A percentile compares a stretch with the other conserved stretches of the same genome.
Conservation (phyloP, 2,888 invertebrate species). For the Malachius bipustulatus region DNA sequence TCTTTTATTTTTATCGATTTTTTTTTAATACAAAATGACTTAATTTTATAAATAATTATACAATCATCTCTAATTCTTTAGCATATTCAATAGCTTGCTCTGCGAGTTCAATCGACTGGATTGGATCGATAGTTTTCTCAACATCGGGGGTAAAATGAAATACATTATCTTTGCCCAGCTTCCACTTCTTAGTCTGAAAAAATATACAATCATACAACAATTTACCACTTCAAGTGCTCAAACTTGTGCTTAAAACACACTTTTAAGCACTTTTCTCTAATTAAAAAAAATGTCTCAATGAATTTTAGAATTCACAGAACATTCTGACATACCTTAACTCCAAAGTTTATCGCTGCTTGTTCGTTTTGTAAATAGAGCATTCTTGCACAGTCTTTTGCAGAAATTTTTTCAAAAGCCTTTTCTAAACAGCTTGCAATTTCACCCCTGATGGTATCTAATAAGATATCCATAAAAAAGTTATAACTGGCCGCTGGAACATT, state of each 20-base stretch:
- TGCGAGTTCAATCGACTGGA: slow-evolving; percentile 85
- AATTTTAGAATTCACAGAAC: too few relatives aligned
- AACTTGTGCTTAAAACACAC: too few relatives aligned
- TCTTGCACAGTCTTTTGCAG: slow-evolving; percentile 74
- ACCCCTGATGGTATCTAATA: slow-evolving; percentile 87
- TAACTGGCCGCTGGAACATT: slow-evolving; percentile 95
- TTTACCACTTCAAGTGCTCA: too few relatives aligned
- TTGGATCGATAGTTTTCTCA: slow-evolving; percentile 60
- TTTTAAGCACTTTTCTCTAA: too few relatives aligned
- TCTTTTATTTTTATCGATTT: too few relatives aligned
- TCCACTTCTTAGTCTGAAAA: slow-evolving; percentile 65
- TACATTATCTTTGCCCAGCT: slow-evolving; percentile 60
- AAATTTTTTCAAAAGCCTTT: slow-evolving; percentile 87
- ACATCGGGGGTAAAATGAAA: slow-evolving; percentile 72
- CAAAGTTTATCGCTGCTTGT: slow-evolving; percentile 69
- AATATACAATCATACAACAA: slow-evolving; percentile 12
- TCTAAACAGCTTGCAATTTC: slow-evolving; percentile 96
- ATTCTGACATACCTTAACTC: slow-evolving; percentile 49
- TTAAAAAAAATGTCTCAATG: too few relatives aligned
- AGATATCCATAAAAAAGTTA: slow-evolving; percentile 91
- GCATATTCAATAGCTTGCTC: slow-evolving; percentile 95
- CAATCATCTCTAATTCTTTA: slow-evolving; percentile 97
- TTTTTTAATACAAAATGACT: too few relatives aligned
- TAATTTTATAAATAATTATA: slow-evolving; percentile 52
- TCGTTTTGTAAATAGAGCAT: slow-evolving; percentile 75